These are phyloP conservation scores for Polydrusus cervinus DNA, from an alignment of 2,888 invertebrate species.

Conservation along the genomic window DNA sequence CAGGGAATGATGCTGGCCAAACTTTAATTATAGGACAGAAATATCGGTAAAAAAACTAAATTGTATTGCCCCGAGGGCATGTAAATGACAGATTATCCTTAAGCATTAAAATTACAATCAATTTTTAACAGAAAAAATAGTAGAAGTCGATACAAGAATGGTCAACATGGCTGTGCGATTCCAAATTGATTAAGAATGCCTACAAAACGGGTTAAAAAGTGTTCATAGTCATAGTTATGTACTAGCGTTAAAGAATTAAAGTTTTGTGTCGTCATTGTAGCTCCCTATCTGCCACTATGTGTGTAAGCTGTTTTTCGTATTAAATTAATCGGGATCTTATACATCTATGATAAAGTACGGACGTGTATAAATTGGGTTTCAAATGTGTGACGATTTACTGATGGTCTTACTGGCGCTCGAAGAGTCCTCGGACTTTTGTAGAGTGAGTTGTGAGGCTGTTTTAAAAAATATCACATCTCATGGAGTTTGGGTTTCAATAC, in stretches of 20 bases:
- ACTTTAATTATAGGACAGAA: no score
- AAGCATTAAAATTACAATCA: no score
- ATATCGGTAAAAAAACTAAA: no score
- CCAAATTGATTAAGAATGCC: conserved; percentile 14
- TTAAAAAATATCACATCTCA: neutral
- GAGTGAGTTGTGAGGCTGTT: neutral
- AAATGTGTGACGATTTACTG: neutral
- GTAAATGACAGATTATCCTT: no score
- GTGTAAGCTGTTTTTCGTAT: conserved; percentile 35
- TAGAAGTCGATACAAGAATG: no score
- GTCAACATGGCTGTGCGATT: conserved; percentile 17
- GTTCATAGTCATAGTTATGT: conserved; percentile 32
- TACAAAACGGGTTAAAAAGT: conserved; percentile 43
- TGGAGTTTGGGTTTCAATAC: no score
- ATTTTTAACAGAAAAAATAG: no score
- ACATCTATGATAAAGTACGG: conserved; percentile 12
- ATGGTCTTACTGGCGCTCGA: neutral
- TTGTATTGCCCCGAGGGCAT: no score
- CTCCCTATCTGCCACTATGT: conserved; percentile 28
- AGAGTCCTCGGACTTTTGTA: neutral
- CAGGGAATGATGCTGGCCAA: no score
- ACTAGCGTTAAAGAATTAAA: conserved; percentile 18
- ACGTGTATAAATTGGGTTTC: conserved; percentile 29
- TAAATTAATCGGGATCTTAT: conserved; percentile 25
- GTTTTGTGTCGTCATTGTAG: conserved; percentile 50